Percentiles rank a stretch among this genome's conserved stretches.
Evolutionary conservation across 2,888 invertebrate species (phyloP).

Genomic region (Pseudolycoriella hygida): DNA sequence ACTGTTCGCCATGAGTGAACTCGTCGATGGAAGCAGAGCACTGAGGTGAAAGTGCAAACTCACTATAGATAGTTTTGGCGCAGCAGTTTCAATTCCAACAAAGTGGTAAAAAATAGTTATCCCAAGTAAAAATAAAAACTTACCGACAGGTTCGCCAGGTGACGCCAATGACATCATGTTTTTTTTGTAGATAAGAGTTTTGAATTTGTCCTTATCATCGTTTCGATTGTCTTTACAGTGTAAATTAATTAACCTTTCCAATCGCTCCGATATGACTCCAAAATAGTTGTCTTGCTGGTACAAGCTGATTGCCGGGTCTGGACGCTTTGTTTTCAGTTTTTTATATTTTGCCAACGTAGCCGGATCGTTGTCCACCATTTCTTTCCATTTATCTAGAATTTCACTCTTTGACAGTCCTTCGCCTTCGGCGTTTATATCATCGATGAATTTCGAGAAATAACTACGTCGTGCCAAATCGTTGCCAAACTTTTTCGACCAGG

Average conservation of each 20-base stretch:
- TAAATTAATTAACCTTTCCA: slow-evolving; percentile 46
- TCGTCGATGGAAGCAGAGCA: too few relatives aligned
- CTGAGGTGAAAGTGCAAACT: too few relatives aligned
- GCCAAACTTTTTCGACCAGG: slow-evolving; percentile 43
- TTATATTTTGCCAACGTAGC: slow-evolving; percentile 38
- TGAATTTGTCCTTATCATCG: slow-evolving; percentile 31
- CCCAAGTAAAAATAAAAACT: background rate
- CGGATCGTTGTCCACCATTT: slow-evolving; percentile 39
- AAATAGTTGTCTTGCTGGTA: slow-evolving; percentile 59
- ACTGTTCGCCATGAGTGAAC: too few relatives aligned
- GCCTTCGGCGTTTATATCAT: slow-evolving; percentile 28
- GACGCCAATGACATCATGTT: slow-evolving; percentile 57
- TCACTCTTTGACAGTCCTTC: slow-evolving; percentile 43
- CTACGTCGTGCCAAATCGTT: slow-evolving; percentile 12
- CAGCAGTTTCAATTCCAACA: too few relatives aligned
- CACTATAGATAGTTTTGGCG: too few relatives aligned
- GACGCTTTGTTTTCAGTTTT: slow-evolving; percentile 35
- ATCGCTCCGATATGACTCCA: slow-evolving; percentile 68
- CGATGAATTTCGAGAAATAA: too few relatives aligned
- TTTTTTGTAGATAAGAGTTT: slow-evolving; percentile 57
- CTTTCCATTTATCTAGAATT: slow-evolving; percentile 39
- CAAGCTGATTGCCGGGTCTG: slow-evolving; percentile 55
- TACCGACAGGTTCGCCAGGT: slow-evolving; percentile 82
- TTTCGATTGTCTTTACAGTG: slow-evolving; percentile 34
- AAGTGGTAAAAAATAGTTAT: too few relatives aligned